Base-by-base conservation (phyloP, 2,888 invertebrate genomes). In the Acronicta leporina region DNA sequence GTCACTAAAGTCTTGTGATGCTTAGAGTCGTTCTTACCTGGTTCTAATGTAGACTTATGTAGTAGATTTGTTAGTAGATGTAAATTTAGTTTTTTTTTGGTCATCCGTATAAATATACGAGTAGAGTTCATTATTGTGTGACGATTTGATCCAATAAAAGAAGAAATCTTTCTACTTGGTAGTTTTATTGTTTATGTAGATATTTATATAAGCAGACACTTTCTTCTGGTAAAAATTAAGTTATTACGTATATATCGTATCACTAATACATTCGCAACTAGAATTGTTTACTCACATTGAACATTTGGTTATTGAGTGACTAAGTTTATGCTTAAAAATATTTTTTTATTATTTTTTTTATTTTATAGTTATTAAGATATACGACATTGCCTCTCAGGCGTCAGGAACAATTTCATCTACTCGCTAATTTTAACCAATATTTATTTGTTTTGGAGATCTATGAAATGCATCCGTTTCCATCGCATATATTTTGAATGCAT, bases 321-420 rank as follows among this genome's bases (percentile, higher is more conserved):
- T 92, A 89, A 92, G 87, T 88, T 87, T 89, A 90, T 84, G 85
- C 91, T 91, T 92, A 92, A 84, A 86, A 86, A 75, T 82, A 82
- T 67, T 68, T 75, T 68, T 79, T 79, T 66, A 55, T 63, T 68
- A 56, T 45, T 70, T 86, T 69, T 61, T 48, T 74, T 86, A 87
- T 81, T 86, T 85, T 85, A 87, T 89, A 81, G 85, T 84, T 85
- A 87, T 87, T 87, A 87, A 90, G 90, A 92, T 91, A 92, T 91
- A 92, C 87, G 89, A 89, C 87, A 84, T 87, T 92, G 94, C 94
- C 94, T 94, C 92, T 83, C 84, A 94, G 94, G 93, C 94, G 85
- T 91, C 93, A 94, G 94, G 94, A 94, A 94, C 94, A 94, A 92
- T 92, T 92, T 92, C 87, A 89, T 87, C 94, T 94, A 94, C 94